Percentiles rank a stretch among this genome's conserved stretches.
Conservation (phyloP, 2,888 invertebrate species). For the Phengaris arion region DNA sequence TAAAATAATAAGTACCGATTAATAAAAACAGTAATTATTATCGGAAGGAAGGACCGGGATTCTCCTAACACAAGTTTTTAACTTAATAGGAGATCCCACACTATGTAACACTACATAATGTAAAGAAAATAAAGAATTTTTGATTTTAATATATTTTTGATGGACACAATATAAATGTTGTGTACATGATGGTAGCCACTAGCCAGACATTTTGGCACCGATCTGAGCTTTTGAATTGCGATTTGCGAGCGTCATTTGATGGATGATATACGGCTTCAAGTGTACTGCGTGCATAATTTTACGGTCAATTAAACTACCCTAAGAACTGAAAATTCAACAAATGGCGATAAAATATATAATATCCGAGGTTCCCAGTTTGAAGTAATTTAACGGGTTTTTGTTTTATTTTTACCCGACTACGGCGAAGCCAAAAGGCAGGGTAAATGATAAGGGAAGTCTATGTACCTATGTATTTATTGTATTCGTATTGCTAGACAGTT, state of each 20-base stretch:
- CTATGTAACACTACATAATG: too few relatives aligned
- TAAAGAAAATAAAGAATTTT: too few relatives aligned
- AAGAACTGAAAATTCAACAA: neutral
- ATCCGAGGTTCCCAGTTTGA: neutral
- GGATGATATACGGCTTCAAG: neutral
- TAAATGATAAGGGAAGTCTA: too few relatives aligned
- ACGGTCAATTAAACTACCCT: neutral
- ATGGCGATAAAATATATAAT: neutral
- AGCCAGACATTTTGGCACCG: constrained; percentile 16
- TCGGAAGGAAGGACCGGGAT: too few relatives aligned
- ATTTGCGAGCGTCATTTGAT: constrained; percentile 17
- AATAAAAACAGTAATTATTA: too few relatives aligned
- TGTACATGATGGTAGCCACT: neutral
- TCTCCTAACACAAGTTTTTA: too few relatives aligned
- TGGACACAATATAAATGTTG: neutral
- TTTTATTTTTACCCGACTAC: neutral
- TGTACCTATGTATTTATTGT: too few relatives aligned
- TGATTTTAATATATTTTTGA: too few relatives aligned
- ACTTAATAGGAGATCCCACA: too few relatives aligned
- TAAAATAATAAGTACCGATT: too few relatives aligned
- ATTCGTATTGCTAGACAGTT: too few relatives aligned
- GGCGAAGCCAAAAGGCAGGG: too few relatives aligned
- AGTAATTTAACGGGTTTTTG: neutral
- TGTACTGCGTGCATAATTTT: constrained; percentile 7
- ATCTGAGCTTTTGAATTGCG: constrained; percentile 4